A percentile compares a stretch with the other conserved stretches of the same genome.
Conservation (phyloP, 2,113 vertebrate species). For the Tetraodon nigroviridis region DNA sequence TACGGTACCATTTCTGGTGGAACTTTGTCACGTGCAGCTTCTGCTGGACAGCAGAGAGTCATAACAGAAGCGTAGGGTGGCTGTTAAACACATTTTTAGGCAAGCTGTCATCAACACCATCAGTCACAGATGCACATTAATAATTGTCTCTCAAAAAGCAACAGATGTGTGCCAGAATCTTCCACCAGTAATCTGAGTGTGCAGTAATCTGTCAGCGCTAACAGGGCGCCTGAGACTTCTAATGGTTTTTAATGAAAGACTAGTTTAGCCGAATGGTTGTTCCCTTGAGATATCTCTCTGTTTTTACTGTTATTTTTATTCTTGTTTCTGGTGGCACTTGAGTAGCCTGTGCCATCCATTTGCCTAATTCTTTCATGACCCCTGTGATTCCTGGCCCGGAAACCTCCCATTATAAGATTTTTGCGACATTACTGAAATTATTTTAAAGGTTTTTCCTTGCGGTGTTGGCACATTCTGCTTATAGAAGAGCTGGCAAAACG, state of each 20-base stretch:
- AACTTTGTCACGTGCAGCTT: too few relatives aligned
- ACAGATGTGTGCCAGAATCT: not conserved
- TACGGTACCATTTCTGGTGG: too few relatives aligned
- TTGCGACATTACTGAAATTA: slow-evolving; percentile 11
- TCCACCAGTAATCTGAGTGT: not conserved
- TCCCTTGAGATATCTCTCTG: slow-evolving; percentile 6
- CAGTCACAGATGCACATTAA: not conserved
- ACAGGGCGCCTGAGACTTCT: not conserved
- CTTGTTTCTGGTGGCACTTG: slow-evolving; percentile 38
- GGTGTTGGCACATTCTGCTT: slow-evolving; percentile 22
- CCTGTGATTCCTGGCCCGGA: slow-evolving; percentile 15
- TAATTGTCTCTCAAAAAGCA: not conserved
- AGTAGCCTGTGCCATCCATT: slow-evolving; percentile 41
- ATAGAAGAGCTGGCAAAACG: slow-evolving; percentile 22
- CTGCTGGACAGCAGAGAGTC: too few relatives aligned
- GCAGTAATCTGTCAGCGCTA: not conserved
- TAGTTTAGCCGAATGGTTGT: not conserved
- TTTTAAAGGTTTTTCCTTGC: not conserved
- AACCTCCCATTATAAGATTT: slow-evolving; percentile 8
- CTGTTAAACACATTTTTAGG: too few relatives aligned
- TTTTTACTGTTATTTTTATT: slow-evolving; percentile 52
- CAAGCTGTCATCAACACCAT: too few relatives aligned
- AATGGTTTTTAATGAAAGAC: slow-evolving; percentile 8
- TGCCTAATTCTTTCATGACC: slow-evolving; percentile 48
- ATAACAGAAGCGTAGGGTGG: too few relatives aligned